A percentile compares a stretch with the other conserved stretches of the same genome.
Conservation (phyloP, 2,888 invertebrate genomes). For the Machimus rusticus region DNA sequence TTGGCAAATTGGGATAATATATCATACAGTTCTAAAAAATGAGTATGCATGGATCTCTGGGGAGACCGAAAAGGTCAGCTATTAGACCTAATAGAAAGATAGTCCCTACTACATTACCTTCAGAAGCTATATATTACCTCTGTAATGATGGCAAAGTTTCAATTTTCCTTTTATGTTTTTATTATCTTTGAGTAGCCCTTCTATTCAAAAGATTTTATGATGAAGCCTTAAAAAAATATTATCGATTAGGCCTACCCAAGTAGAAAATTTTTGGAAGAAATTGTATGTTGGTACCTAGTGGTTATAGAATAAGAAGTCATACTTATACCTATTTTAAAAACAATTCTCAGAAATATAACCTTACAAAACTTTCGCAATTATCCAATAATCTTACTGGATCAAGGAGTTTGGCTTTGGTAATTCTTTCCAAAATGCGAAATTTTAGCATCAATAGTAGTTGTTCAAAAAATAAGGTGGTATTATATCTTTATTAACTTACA, state of each 20-base stretch:
- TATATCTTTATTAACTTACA: too few relatives aligned
- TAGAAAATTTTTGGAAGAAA: background rate
- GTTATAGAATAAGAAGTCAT: too few relatives aligned
- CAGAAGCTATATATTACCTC: background rate
- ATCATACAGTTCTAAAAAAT: constrained; percentile 32
- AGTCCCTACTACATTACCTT: background rate
- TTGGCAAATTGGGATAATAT: constrained; percentile 46
- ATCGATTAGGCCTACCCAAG: background rate
- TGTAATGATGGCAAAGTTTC: background rate
- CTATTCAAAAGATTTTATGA: background rate
- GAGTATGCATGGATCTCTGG: background rate
- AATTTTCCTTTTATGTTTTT: background rate
- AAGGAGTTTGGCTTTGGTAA: too few relatives aligned
- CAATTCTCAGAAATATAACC: too few relatives aligned
- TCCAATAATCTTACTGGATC: too few relatives aligned
- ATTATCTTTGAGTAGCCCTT: background rate
- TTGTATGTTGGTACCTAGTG: background rate
- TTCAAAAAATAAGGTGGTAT: too few relatives aligned
- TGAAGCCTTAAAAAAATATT: background rate
- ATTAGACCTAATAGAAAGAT: background rate
- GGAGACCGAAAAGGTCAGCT: background rate
- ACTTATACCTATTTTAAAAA: too few relatives aligned
- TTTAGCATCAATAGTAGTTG: too few relatives aligned
- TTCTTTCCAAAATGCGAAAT: too few relatives aligned
- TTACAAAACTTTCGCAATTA: too few relatives aligned